These are phyloP conservation scores for Acomys russatus DNA, from an alignment of 2,797 vertebrate species.

Conservation along the genomic window DNA sequence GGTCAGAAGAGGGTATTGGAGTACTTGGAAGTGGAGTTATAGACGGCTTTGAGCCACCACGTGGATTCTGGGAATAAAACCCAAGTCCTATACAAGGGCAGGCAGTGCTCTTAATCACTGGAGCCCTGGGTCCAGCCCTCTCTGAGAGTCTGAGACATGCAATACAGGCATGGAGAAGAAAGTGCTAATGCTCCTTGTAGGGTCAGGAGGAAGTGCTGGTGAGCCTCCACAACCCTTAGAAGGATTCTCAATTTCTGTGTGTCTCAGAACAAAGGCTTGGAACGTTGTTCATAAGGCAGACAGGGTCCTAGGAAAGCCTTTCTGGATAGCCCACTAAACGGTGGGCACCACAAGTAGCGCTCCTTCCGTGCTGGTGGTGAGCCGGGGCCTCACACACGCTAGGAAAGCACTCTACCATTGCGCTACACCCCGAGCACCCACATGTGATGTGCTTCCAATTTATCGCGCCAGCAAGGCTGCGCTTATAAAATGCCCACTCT, in stretches of 20 bases:
- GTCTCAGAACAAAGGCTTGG: background rate
- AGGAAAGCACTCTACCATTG: background rate
- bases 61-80: background rate
- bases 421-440: background rate
- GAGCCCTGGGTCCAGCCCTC: background rate
- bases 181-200: background rate
- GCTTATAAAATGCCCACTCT: background rate
- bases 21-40: background rate
- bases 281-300: background rate
- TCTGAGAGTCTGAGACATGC: background rate
- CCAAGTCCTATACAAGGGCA: background rate
- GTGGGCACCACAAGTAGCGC: background rate
- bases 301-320: background rate
- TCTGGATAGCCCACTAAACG: background rate
- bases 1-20: background rate
- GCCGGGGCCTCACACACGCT: background rate
- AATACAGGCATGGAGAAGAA: background rate
- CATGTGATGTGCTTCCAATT: background rate
- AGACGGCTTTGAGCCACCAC: background rate
- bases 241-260: background rate
- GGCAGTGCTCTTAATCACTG: background rate
- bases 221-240: background rate
- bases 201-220: conserved; percentile 9
- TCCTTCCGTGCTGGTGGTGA: background rate
- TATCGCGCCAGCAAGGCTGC: background rate